phyloP scores from a whole-genome alignment of 2,113 vertebrate genomes.

The Gallinago undulata region DNA sequence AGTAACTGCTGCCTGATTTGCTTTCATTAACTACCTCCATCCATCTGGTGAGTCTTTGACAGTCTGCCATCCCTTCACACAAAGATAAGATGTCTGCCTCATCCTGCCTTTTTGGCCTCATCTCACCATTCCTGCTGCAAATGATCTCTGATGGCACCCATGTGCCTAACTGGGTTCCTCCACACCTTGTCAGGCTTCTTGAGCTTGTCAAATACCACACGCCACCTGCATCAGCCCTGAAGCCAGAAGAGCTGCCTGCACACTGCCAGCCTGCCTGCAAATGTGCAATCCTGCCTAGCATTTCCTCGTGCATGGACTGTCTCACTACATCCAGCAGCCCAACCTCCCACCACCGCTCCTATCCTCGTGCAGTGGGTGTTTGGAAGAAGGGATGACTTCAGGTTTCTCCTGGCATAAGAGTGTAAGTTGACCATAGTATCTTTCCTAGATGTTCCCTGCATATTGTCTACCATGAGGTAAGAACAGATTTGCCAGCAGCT shows the following conservation, averaged over 20 bases:
- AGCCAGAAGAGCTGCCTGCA: not conserved
- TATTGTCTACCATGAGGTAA: fast-evolving
- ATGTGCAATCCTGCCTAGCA: fast-evolving
- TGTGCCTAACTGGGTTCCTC: not conserved
- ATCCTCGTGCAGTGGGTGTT: not conserved
- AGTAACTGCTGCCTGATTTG: not conserved
- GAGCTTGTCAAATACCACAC: not conserved
- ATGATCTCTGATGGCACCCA: not conserved
- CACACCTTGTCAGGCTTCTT: not conserved
- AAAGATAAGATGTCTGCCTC: fast-evolving
- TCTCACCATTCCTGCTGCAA: not conserved
- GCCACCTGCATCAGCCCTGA: not conserved
- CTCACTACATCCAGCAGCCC: not conserved
- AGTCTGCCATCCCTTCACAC: not conserved
- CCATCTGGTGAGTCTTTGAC: not conserved
- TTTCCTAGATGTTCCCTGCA: not conserved
- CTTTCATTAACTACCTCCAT: not conserved
- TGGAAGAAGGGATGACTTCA: not conserved
- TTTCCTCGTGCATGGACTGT: not conserved
- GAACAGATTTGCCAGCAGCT: not conserved
- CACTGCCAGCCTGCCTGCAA: not conserved
- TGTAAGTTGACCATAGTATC: fast-evolving
- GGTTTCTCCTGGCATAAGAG: fast-evolving
- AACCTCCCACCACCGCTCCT: not conserved
- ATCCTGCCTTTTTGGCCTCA: not conserved